Base-by-base conservation (phyloP, 2,113 vertebrate genomes). In the Collichthys lucidus region DNA sequence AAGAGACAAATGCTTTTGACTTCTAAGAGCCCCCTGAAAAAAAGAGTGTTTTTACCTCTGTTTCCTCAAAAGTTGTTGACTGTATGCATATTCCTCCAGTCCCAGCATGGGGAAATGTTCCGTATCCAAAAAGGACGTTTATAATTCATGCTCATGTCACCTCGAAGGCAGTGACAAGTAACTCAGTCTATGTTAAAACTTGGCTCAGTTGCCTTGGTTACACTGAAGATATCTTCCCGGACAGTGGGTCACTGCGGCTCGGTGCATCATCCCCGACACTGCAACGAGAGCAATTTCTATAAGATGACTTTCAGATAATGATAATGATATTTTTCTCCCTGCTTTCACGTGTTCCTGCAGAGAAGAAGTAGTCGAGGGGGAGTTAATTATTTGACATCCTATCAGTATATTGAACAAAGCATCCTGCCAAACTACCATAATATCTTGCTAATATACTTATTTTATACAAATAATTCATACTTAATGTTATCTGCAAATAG, bases 1-100 rank as follows among this genome's bases (percentile, higher is more conserved):
- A 53, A 72, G 66, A 88, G 79, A 77, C 79, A 64, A 83, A 74
- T 55, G 49, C 67, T 82, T 74, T 42, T 31, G 31, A 68, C 56
- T 52, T 77, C 24, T 26, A 35, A 50, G 52, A 61, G 22, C 16
- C 52, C 53, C n/a, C 29, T 4, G 3, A 0, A n/a, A 62, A 73
- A 83, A 44, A 79, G 47, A 69, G 44, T n/a, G 8, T 47, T 31
- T 73, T n/a, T n/a, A 49, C 19, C 17, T 24, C 1, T 16, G 35
- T 8, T 22, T 47, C 63, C 20, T 46, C 20, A 29, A 72, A 40
- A 77, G 40, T 40, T 82, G 65, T 42, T 44, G 62, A 49, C 62
- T 44, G 5, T 52, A 22, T 22, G 35, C 42, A 26, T 35, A 49
- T 60, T 65, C 22, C 67, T 55, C 9, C 19, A 12, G 50, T 69